Evolutionary conservation across 1,140 invertebrate species (phyloP), one percentile per base, ranked within the genome.

Genomic region (Lasioglossum baleicum): DNA sequence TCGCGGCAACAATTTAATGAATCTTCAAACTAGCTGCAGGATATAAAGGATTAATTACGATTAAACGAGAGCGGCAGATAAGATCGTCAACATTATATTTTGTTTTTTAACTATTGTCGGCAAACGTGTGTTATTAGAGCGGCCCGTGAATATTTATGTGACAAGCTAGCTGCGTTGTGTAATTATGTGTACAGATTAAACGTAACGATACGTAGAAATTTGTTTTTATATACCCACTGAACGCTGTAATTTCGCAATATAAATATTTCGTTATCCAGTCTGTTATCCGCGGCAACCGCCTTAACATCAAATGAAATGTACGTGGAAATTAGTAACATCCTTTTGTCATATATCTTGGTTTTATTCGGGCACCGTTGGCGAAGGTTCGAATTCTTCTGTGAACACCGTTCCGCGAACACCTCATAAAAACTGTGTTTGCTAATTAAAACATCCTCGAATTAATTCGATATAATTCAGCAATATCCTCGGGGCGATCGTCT

Each of bases 371-470:
- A 7, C 15, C 51, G 56, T 0, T 8, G n/a, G 4, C 44, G n/a
- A n/a, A 42, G 2, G 2, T 3, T 65, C 53, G 53, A 31, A 13
- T 42, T 66, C 10, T 17, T 42, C 11, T 15, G n/a, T 13, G 22
- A 13, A 17, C 15, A 2, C 7, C 10, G 22, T 35, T 48, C 26
- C n/a, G 15, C 20, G 72, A 56, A 22, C 5, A 42, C 31, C 7
- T 56, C 15, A n/a, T 56, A 56, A 66, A 66, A 40, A 60, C 20
- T 17, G 35, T 71, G 10, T 71, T 66, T 66, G 15, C 48, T 65
- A 75, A 75, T 75, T 75, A 75, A 65, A 75, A 75, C 63, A 42
- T 66, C 40, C 48, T 66, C 44, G 63, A 56, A 75, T 75, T 75
- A 75, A 75, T 67, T 75, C 20, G 31, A 40, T 42, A 58, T 67